phyloP scores from a whole-genome alignment of 2,888 invertebrate genomes.

The Leptura quadrifasciata region DNA sequence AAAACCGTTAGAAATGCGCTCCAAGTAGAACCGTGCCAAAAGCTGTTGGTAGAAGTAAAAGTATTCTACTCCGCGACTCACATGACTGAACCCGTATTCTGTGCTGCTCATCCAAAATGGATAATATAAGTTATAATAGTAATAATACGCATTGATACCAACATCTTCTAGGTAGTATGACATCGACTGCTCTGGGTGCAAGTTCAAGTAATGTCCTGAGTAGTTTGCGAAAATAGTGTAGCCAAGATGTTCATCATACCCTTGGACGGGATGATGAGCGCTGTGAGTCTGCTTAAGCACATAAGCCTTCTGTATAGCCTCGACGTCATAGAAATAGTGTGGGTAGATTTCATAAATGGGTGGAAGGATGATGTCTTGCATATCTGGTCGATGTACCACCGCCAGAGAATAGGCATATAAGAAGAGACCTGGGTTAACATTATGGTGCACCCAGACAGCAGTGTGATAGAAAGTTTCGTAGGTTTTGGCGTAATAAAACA shows the following conservation, averaged over 20 bases:
- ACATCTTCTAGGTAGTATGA: conserved; percentile 85
- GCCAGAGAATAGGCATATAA: conserved; percentile 80
- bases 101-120: conserved; percentile 80
- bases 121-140: conserved; percentile 78
- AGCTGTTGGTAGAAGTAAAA: conserved; percentile 82
- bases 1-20: conserved; percentile 82
- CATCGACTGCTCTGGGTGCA: conserved; percentile 77
- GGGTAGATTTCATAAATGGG: conserved; percentile 85
- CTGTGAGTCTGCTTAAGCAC: conserved; percentile 77
- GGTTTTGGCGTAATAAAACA: conserved; percentile 83
- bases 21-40: conserved; percentile 83
- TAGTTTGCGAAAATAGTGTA: conserved; percentile 80
- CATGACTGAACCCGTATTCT: conserved; percentile 73
- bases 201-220: conserved; percentile 76
- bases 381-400: conserved; percentile 79
- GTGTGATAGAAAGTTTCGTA: conserved; percentile 82
- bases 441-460: conserved; percentile 81
- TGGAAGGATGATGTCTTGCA: conserved; percentile 80
- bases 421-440: conserved; percentile 83
- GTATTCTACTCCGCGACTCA: conserved; percentile 80
- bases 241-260: conserved; percentile 61
- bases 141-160: conserved; percentile 81
- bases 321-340: conserved; percentile 81
- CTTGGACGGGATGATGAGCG: conserved; percentile 39
- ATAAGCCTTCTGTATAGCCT: conserved; percentile 81